A percentile compares a stretch with the other conserved stretches of the same genome.
These are phyloP conservation scores for Orchesellides sinensis DNA, from an alignment of 2,888 invertebrate genomes.

Conservation along the genomic window DNA sequence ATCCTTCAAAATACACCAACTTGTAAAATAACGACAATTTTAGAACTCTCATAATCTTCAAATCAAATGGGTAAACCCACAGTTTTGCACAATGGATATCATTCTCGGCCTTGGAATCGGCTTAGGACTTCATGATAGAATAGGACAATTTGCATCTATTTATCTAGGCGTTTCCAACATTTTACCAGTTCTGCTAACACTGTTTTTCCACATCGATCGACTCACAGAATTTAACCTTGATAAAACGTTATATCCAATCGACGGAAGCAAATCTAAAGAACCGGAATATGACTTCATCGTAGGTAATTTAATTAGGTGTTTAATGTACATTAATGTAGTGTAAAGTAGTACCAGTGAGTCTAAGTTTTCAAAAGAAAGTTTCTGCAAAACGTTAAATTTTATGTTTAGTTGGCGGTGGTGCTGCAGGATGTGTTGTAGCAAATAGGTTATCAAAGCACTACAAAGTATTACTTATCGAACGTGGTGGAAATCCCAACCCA, in stretches of 20 bases:
- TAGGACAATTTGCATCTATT: slow-evolving; percentile 52
- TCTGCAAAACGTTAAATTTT: not conserved
- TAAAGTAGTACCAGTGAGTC: no score
- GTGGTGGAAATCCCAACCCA: slow-evolving; percentile 79
- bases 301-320: slow-evolving; percentile 31
- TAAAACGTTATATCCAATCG: no score
- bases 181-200: slow-evolving; percentile 48
- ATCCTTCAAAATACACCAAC: no score
- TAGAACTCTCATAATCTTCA: no score
- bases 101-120: slow-evolving; percentile 43
- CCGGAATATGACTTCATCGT: slow-evolving; percentile 64
- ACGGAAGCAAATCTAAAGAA: not conserved
- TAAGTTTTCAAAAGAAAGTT: no score
- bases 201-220: slow-evolving; percentile 48
- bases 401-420: slow-evolving; percentile 55
- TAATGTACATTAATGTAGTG: not conserved
- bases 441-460: slow-evolving; percentile 79
- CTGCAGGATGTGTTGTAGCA: slow-evolving; percentile 81
- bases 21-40: no score
- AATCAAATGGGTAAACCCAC: no score
- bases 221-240: slow-evolving; percentile 26
- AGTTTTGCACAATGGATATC: slow-evolving; percentile 40
- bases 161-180: slow-evolving; percentile 44
- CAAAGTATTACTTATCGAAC: slow-evolving; percentile 83
- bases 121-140: slow-evolving; percentile 38